Base-by-base conservation (phyloP, 2,888 invertebrate genomes). In the Syritta pipiens region DNA sequence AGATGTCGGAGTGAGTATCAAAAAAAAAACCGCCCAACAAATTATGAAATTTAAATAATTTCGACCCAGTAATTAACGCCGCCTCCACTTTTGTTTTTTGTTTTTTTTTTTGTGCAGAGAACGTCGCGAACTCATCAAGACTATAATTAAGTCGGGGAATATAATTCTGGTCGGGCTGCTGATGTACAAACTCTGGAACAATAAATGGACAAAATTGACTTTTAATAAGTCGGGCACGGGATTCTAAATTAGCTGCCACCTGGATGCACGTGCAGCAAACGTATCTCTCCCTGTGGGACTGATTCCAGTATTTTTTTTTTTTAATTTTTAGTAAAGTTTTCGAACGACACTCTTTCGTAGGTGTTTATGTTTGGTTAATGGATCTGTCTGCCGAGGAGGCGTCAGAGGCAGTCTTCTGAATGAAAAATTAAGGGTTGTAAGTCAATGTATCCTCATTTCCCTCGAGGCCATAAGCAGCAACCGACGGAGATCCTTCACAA, bases 131-230 rank as follows among this genome's bases (percentile, higher is more conserved):
- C 19, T 86, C 72, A 81, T 87, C 48, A 85, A 83, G 69, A 84
- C 85, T 44, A 60, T 88, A 60, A 82, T 88, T 68, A 85, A 87
- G 83, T 85, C 85, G 12, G 84, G 83, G 7, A 87, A 87, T 82
- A 84, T 88, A 48, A 85, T 88, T 48, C 82, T 88, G 63, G 86
- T 88, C 24, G 87, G 85, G 3, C 68, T 88, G 62, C 60, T 88
- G 63, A 83, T 87, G 83, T 87, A 85, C 79, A 87, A 86, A 83
- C 83, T 88, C 76, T 88, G 88, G 87, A 85, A 86, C 42, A 86
- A 85, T 83, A 87, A 88, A 83, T 88, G 87, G 87, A 85, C 86
- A n/a, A 87, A 86, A 84, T 84, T 87, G 62, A 86, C 83, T 83
- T 86, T 87, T 77, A 84, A 86, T 82, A 81, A 72, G 62, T 67